Evolutionary conservation across 2,888 invertebrate genomes (phyloP).

Genomic region (Drosophila peninsularis): DNA sequence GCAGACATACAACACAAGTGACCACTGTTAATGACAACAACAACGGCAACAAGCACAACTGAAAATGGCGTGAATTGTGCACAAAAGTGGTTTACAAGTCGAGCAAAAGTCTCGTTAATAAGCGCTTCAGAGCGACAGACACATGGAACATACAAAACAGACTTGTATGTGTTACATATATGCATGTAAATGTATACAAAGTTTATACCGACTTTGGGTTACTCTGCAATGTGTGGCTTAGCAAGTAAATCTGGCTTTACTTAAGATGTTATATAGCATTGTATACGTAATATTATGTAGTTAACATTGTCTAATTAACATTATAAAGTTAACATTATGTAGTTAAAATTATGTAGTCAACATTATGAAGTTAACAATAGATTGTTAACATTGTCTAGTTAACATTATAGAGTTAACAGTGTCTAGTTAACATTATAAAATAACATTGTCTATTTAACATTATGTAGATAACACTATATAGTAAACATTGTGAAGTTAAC

Average conservation of each 20-base stretch:
- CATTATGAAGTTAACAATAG: too few species aligned
- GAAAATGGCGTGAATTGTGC: conserved; percentile 38
- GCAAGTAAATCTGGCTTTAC: not conserved
- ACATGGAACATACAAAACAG: conserved; percentile 11
- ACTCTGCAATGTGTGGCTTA: not conserved
- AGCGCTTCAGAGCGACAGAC: conserved; percentile 22
- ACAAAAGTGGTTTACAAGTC: conserved; percentile 43
- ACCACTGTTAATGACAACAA: conserved; percentile 29
- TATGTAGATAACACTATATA: too few species aligned
- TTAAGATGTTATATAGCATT: too few species aligned
- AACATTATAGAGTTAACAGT: not conserved
- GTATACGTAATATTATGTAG: not conserved
- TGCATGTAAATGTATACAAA: not conserved
- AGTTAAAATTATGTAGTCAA: too few species aligned
- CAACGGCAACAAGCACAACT: conserved; percentile 24
- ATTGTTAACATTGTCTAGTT: not conserved
- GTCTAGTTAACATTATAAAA: too few species aligned
- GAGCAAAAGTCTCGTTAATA: conserved; percentile 50
- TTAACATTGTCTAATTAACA: not conserved
- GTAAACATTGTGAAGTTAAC: too few species aligned
- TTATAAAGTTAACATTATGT: too few species aligned
- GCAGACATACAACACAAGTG: conserved; percentile 16
- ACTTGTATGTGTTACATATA: not conserved
- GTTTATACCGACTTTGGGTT: not conserved
- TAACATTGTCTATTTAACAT: too few species aligned